Percentiles rank a stretch among this genome's conserved stretches.
phyloP scores from a whole-genome alignment of 2,888 invertebrate species.

The Philhelius pedissequus region DNA sequence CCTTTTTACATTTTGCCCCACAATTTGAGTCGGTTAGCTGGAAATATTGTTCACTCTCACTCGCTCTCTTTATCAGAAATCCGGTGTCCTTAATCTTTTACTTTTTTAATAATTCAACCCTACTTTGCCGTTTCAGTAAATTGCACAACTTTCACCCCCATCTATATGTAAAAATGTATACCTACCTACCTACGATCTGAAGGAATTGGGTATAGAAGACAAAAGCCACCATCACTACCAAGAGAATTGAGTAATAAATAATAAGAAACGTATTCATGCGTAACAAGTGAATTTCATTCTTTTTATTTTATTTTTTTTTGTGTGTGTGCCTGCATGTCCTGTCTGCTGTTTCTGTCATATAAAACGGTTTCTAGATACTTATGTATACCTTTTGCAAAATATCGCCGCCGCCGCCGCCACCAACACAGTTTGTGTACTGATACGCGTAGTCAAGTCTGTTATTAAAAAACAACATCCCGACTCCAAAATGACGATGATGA shows the following conservation, averaged over 20 bases:
- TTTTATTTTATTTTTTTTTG: not conserved
- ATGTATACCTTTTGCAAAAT: constrained; percentile 8
- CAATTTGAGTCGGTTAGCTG: constrained; percentile 48
- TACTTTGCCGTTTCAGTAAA: constrained; percentile 49
- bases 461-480: constrained; percentile 34
- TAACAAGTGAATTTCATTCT: constrained; percentile 59
- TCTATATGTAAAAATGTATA: not conserved
- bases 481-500: not conserved
- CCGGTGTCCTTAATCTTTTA: constrained; percentile 49
- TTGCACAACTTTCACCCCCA: constrained; percentile 64
- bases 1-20: not conserved
- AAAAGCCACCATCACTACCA: not conserved
- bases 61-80: not conserved
- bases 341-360: constrained; percentile 55
- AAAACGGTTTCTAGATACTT: constrained; percentile 26
- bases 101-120: constrained; percentile 66
- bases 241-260: constrained; percentile 59
- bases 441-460: constrained; percentile 40
- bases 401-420: not conserved
- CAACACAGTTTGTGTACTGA: not conserved
- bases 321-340: constrained; percentile 38
- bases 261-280: constrained; percentile 65
- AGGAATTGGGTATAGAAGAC: not conserved
- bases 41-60: not conserved
- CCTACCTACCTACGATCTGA: too few species aligned